Evolutionary conservation across 1,140 invertebrate genomes (phyloP), one percentile per base, ranked within the genome.

Genomic region (Marisa cornuarietis): DNA sequence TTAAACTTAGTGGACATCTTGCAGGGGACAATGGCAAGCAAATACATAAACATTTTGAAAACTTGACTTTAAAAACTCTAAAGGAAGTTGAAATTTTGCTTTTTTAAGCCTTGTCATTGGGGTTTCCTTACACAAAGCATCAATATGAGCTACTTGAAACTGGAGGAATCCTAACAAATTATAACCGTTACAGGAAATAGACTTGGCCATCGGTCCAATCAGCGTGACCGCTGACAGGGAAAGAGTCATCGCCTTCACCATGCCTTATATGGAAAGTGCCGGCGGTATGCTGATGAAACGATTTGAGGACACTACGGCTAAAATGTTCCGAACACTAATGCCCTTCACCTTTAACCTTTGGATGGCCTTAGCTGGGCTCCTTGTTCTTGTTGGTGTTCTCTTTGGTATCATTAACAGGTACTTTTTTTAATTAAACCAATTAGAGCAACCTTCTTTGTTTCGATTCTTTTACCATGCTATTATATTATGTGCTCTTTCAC

Each of bases 291-390:
- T 98, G 95, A 96, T 98, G 86, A 98, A 97, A 91, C 98, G 97
- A 89, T 95, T 96, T n/a, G 94, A 96, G 81, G 98, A 98, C 91
- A 95, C 96, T 88, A 95, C 95, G 86, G 87, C 90, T 20, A 95
- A 96, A 26, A 96, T 98, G 22, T 98, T 99, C 92, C 97, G 96
- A 87, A 99, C 99, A 90, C 94, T 99, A 86, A 76, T 82, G 71
- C 81, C 79, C 22, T 77, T 83, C 58, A 71, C 78, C 58, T 24
- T 51, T 42, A 69, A 81, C 58, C 75, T 84, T 11, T 84, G 83
- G 83, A 22, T 82, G 52, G 24, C 78, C 18, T 68, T 84, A 20
- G 76, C 66, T 20, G 78, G 72, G 5, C 71, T 78, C 52, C 42
- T 83, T 22, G 26, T 80, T 65, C 61, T 62, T 42, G 68, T 81